phyloP scores from a whole-genome alignment of 2,888 invertebrate genomes.

The Temnothorax rugatulus region DNA sequence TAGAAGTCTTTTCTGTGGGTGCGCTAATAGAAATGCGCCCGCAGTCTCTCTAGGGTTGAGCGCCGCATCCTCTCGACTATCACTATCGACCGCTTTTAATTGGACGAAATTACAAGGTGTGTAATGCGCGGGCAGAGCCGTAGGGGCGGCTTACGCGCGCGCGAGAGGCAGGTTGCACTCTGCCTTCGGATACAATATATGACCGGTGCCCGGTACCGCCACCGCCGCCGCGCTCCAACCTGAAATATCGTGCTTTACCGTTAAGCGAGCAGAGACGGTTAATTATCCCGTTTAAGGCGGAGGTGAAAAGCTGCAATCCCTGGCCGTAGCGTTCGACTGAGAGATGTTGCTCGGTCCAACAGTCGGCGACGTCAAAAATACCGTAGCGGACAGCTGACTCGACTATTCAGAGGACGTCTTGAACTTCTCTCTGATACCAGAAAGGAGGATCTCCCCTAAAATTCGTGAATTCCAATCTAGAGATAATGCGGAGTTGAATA shows the following conservation, averaged over 20 bases:
- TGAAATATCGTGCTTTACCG: conserved; percentile 74
- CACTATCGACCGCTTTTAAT: conserved; percentile 76
- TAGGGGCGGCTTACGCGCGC: conserved; percentile 55
- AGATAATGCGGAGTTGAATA: conserved; percentile 17
- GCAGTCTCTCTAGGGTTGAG: conserved; percentile 51
- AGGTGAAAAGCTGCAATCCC: conserved; percentile 71
- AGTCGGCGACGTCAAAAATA: background rate
- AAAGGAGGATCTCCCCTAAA: conserved; percentile 21
- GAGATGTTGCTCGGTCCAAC: conserved; percentile 27
- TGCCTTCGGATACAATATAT: conserved; percentile 60
- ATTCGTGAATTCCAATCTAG: conserved; percentile 23
- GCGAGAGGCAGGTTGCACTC: conserved; percentile 49
- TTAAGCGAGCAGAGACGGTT: conserved; percentile 69
- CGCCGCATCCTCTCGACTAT: conserved; percentile 48
- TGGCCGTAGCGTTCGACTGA: conserved; percentile 16
- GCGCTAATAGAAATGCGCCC: conserved; percentile 68
- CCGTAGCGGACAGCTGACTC: background rate
- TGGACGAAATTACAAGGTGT: conserved; percentile 80
- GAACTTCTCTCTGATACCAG: conserved; percentile 11
- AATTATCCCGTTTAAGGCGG: conserved; percentile 74
- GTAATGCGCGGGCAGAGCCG: conserved; percentile 76
- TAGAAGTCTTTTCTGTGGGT: no score
- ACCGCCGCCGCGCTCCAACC: conserved; percentile 24
- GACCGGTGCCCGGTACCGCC: conserved; percentile 44
- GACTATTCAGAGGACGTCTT: background rate